A percentile compares a stretch with the other conserved stretches of the same genome.
phyloP scores from a whole-genome alignment of 2,888 invertebrate species.

The Dicranocentrus wangi region DNA sequence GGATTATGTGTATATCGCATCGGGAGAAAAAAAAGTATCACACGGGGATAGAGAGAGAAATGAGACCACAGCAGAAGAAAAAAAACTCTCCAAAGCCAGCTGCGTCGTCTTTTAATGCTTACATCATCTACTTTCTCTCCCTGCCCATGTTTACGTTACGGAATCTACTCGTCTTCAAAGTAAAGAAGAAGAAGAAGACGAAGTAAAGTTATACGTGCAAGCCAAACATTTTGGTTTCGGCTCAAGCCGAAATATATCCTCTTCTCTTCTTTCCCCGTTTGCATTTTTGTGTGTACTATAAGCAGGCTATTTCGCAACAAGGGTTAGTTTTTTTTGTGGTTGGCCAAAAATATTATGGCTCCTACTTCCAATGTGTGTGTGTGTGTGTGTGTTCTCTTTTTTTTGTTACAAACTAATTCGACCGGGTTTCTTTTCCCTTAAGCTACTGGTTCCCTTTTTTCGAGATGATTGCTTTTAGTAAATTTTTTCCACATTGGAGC shows the following conservation, averaged over 20 bases:
- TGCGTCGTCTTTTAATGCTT: constrained; percentile 28
- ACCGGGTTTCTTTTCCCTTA: background rate
- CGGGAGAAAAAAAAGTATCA: background rate
- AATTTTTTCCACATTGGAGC: background rate
- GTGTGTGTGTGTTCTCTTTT: background rate
- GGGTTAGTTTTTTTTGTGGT: constrained; percentile 17
- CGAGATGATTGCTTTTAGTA: background rate
- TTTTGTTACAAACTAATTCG: no score
- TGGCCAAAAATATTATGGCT: constrained; percentile 2
- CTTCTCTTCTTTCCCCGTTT: background rate
- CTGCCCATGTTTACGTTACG: background rate
- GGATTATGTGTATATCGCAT: no score
- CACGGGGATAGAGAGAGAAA: background rate
- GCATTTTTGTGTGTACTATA: background rate
- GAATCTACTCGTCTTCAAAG: background rate
- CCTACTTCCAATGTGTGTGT: background rate
- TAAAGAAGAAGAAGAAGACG: no score
- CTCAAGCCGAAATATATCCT: no score
- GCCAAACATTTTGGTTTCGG: no score
- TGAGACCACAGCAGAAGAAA: constrained; percentile 2
- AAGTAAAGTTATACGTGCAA: no score
- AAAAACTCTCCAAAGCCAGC: constrained; percentile 30
- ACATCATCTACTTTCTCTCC: constrained; percentile 21
- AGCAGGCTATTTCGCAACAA: constrained; percentile 1
- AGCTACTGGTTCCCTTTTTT: background rate